Conservation (phyloP, 2,113 vertebrate species). For the Lucifuga dentata region DNA sequence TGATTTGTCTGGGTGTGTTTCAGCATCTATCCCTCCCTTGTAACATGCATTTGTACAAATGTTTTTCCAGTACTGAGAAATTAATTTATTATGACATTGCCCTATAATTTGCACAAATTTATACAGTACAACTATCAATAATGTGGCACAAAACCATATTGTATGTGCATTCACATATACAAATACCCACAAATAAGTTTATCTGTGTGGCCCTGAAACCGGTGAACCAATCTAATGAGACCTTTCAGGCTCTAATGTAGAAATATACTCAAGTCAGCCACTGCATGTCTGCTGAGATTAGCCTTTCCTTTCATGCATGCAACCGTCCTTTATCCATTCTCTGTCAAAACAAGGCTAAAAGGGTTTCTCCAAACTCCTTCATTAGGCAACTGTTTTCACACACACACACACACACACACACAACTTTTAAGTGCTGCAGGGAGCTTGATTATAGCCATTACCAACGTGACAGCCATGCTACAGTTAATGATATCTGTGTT, state of each 20-base stretch:
- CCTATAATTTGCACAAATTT: too few relatives aligned
- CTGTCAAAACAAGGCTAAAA: slow-evolving; percentile 61
- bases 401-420: slow-evolving; percentile 21
- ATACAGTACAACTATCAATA: too few relatives aligned
- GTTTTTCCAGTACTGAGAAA: too few relatives aligned
- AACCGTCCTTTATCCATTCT: slow-evolving; percentile 47
- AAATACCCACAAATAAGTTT: slow-evolving; percentile 18
- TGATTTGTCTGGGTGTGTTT: too few relatives aligned
- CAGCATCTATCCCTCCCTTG: too few relatives aligned
- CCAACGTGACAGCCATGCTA: slow-evolving; percentile 65
- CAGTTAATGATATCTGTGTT: slow-evolving; percentile 77
- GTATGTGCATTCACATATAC: background rate
- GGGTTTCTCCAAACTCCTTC: slow-evolving; percentile 34
- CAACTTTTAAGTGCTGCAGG: slow-evolving; percentile 54
- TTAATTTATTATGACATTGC: too few relatives aligned
- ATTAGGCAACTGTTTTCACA: slow-evolving; percentile 32
- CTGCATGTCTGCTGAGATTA: slow-evolving; percentile 56
- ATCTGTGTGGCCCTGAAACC: slow-evolving; percentile 11
- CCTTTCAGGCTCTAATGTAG: slow-evolving; percentile 33
- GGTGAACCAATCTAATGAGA: slow-evolving; percentile 43
- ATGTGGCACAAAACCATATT: background rate
- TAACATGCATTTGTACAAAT: too few relatives aligned
- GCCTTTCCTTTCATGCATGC: slow-evolving; percentile 46
- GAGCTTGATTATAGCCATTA: slow-evolving; percentile 78
- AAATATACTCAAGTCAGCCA: slow-evolving; percentile 55